Evolutionary conservation across 2,113 vertebrate species (phyloP).

Genomic region (Scopus umbretta): DNA sequence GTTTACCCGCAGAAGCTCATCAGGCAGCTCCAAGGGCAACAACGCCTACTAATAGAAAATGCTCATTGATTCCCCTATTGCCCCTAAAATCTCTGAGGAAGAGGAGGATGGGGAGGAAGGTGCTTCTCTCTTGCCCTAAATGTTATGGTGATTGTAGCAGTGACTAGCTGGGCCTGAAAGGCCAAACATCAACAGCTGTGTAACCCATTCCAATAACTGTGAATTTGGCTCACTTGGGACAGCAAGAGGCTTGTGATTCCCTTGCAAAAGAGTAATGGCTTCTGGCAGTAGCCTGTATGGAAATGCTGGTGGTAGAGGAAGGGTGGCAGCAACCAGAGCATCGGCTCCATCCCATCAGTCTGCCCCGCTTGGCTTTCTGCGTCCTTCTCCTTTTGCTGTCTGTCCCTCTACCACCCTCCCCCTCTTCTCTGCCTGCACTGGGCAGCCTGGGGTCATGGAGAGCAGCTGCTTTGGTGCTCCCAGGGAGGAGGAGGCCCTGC

Average conservation of each 20-base stretch:
- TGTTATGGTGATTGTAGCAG: background rate
- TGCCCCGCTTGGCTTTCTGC: rapidly evolving
- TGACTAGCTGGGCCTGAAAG: background rate
- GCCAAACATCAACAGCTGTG: background rate
- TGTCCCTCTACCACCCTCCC: too few relatives aligned
- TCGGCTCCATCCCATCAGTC: background rate
- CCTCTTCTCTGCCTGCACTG: background rate
- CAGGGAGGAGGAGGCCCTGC: background rate
- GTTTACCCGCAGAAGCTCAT: background rate
- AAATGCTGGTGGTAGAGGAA: background rate
- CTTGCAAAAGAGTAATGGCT: background rate
- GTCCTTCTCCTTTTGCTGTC: background rate
- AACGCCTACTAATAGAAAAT: background rate
- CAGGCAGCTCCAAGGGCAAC: background rate
- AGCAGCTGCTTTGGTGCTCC: background rate
- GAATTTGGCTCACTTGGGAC: background rate
- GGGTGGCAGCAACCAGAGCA: background rate
- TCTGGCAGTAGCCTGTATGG: background rate
- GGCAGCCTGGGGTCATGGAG: background rate
- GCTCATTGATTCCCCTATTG: rapidly evolving
- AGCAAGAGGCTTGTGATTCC: background rate
- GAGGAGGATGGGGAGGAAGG: background rate
- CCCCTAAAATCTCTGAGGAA: background rate
- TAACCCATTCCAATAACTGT: background rate
- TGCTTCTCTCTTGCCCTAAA: background rate